Base-by-base conservation (phyloP, 2,888 invertebrate genomes). In the Phengaris alcon region DNA sequence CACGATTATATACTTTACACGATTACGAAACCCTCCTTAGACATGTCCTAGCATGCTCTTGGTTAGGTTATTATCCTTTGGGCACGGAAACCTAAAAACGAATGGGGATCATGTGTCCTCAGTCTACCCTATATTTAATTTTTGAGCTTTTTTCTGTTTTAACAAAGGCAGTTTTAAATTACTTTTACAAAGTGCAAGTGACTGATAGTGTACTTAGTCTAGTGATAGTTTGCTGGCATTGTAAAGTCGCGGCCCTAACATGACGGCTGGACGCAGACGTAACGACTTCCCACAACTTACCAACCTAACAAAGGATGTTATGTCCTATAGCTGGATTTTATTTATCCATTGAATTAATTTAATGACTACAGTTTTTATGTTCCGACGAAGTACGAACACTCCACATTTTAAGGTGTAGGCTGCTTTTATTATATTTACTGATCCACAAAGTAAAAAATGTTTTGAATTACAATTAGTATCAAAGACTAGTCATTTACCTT, bases 291-390 rank as follows among this genome's bases (percentile, higher is more conserved):
- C 48, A 70, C 15, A 10, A 48, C 69, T 70, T 51, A 70, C 48
- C 48, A 22, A 70, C 48, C 48, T 51, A 51, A 70, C 48, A 51
- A 48, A 48, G 70, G 15, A 70, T 70, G 48, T 70, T 44, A 70
- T 22, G 51, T 70, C 70, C 70, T 70, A 51, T 51, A 12, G 15
- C 48, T 51, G 48, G 48, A 70, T 48, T 48, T 70, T 70, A 70
- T 70, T 70, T 35, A 51, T 72, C 51, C 72, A 72, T 72, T 54
- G 72, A 72, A 72, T 72, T 72, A 72, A 51, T 72, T 72, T 72
- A 72, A 72, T 72, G 72, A 72, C 72, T 52, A 72, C 69, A n/a
- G 13, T 10, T 72, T 72, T 72, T 54, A 72, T 72, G 52, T 52
- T 8, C 22, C 52, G 15, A 22, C 70, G n/a, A 22, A 22, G 22